phyloP scores from a whole-genome alignment of 2,113 vertebrate species.

The Vulpes ferrilata region DNA sequence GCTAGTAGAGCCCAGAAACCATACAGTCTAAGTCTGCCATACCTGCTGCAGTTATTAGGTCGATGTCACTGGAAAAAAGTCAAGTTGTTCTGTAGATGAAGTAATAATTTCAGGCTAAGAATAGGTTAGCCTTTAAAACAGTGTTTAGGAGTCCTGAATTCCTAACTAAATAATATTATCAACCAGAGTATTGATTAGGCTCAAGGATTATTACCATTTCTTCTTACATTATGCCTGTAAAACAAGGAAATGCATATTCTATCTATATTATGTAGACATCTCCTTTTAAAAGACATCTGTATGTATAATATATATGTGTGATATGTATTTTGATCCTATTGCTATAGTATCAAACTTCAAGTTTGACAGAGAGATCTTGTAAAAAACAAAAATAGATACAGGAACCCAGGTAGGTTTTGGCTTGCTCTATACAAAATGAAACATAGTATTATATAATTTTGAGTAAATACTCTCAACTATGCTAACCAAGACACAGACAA shows the following conservation, averaged over 20 bases:
- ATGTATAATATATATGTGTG: not conserved
- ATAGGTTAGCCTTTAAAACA: slow-evolving; percentile 10
- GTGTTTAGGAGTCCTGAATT: not conserved
- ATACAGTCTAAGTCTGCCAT: not conserved
- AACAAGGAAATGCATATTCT: not conserved
- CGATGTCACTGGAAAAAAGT: not conserved
- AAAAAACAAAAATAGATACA: not conserved
- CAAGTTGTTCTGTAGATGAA: not conserved
- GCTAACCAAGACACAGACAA: slow-evolving; percentile 2
- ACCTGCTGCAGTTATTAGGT: not conserved
- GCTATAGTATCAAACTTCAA: not conserved
- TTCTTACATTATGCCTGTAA: not conserved
- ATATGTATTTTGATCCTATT: not conserved
- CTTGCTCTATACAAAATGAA: not conserved
- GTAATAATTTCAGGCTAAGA: not conserved
- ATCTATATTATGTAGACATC: not conserved
- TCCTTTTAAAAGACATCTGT: not conserved
- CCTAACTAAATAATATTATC: not conserved
- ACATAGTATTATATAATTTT: not conserved
- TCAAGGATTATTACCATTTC: not conserved
- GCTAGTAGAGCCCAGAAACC: not conserved
- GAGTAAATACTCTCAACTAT: not conserved
- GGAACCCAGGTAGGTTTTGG: not conserved
- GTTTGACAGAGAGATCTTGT: not conserved
- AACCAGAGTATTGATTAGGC: not conserved